Conservation (phyloP, 2,113 vertebrate species). For the Thunnus maccoyii region DNA sequence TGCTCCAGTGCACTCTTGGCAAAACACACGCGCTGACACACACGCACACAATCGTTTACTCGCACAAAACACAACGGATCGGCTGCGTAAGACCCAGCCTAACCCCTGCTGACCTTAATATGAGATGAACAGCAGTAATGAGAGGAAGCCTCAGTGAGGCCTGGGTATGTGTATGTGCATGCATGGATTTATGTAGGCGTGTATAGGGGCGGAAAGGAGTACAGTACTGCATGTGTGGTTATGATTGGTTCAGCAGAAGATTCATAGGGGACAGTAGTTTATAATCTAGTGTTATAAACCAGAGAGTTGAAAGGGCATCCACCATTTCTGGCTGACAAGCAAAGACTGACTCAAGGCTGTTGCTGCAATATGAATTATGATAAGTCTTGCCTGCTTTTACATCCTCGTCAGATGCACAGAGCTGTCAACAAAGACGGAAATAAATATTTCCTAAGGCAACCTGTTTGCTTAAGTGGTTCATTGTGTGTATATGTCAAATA, state of each 20-base stretch:
- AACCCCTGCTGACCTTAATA: conserved; percentile 74
- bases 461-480: neutral
- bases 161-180: neutral
- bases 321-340: conserved; percentile 2
- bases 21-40: conserved; percentile 43
- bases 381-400: conserved; percentile 30
- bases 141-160: conserved; percentile 32
- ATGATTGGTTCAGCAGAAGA: conserved; percentile 11
- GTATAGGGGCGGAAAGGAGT: neutral
- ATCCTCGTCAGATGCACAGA: conserved; percentile 23
- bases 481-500: neutral
- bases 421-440: neutral
- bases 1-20: conserved; percentile 57
- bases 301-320: neutral
- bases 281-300: neutral
- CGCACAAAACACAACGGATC: conserved; percentile 44
- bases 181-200: conserved; percentile 4
- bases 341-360: neutral
- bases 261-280: neutral
- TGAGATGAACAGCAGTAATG: conserved; percentile 57
- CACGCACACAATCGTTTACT: conserved; percentile 12
- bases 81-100: conserved; percentile 51
- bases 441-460: conserved; percentile 9
- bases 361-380: conserved; percentile 4
- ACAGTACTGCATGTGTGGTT: conserved; percentile 19